These are phyloP conservation scores for Heterotilapia buettikoferi DNA, from an alignment of 2,113 vertebrate genomes.

Conservation along the genomic window DNA sequence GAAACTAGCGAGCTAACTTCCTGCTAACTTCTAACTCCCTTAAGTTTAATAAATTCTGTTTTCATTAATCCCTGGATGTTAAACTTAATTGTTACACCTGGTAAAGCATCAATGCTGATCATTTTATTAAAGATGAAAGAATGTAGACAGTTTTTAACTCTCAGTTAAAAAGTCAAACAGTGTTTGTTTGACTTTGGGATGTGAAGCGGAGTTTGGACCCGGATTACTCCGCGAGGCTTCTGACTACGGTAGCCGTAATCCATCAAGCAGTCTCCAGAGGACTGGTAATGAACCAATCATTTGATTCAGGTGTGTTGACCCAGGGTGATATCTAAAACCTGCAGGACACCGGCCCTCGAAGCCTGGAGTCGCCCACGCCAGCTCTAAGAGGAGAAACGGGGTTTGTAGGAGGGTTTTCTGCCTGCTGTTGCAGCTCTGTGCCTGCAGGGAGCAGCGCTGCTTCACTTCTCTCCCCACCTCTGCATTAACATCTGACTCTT, in stretches of 20 bases:
- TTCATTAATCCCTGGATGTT: neutral
- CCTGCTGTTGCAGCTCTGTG: neutral
- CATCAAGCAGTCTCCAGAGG: neutral
- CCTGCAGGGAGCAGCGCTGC: neutral
- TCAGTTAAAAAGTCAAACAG: neutral
- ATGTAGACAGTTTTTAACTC: neutral
- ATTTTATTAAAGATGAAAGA: neutral
- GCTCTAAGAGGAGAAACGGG: neutral
- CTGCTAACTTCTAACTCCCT: neutral
- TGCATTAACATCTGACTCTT: neutral
- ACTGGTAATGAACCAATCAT: neutral
- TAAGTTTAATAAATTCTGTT: neutral
- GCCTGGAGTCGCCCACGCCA: neutral
- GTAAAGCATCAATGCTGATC: neutral
- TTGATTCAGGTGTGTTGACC: neutral
- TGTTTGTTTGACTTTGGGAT: neutral
- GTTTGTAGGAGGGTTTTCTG: neutral
- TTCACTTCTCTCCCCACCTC: neutral
- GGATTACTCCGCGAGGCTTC: neutral
- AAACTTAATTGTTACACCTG: rapidly evolving
- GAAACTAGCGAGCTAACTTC: neutral
- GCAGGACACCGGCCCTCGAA: neutral
- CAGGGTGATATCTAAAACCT: neutral
- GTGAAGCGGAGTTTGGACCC: neutral
- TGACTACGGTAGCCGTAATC: rapidly evolving